A percentile compares a stretch with the other conserved stretches of the same genome.
Conservation (phyloP, 2,113 vertebrate genomes). For the Rhipidura dahli region DNA sequence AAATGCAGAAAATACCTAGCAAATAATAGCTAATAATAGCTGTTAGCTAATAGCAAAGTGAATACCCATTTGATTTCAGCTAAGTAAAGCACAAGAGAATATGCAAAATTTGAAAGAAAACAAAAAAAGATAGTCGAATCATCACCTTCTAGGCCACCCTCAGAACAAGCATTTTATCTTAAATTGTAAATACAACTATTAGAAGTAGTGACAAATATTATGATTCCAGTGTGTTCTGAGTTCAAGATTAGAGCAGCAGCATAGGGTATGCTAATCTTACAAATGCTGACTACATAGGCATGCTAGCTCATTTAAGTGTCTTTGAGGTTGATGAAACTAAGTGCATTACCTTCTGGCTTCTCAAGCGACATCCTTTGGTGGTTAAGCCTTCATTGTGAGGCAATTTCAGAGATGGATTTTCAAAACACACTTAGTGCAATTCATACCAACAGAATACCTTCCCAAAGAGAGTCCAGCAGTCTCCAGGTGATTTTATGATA, state of each 20-base stretch:
- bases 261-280: background rate
- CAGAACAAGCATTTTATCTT: background rate
- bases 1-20: background rate
- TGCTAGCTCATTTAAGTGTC: background rate
- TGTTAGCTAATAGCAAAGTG: background rate
- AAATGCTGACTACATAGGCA: background rate
- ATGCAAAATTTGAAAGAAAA: background rate
- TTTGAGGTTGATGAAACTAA: background rate
- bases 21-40: background rate
- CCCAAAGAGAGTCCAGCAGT: background rate
- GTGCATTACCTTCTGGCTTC: background rate
- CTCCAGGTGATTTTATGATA: background rate
- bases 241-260: background rate
- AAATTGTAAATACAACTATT: background rate
- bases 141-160: background rate
- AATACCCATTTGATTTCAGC: background rate
- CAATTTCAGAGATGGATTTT: background rate
- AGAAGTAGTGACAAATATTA: background rate
- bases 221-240: background rate
- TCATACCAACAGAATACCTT: background rate
- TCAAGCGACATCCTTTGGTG: background rate
- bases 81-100: background rate
- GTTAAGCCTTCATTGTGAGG: background rate
- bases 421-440: background rate
- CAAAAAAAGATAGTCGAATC: background rate